Base-by-base conservation (phyloP, 2,797 vertebrate species). In the Bradypus variegatus region DNA sequence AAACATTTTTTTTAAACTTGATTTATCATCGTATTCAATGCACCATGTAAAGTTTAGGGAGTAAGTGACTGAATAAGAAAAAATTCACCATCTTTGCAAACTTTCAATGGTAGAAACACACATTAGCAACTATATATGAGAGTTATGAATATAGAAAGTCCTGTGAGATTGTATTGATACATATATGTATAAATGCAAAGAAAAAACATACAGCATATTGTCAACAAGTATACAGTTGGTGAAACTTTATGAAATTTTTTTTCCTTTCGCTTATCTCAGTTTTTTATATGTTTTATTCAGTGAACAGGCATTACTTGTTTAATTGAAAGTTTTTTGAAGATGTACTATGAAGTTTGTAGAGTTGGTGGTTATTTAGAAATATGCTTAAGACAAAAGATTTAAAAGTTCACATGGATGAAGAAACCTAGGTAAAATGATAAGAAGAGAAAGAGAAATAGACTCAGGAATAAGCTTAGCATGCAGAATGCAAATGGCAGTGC, bases 401-500 rank as follows among this genome's bases (percentile, higher is more conserved):
- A 50, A 85, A 89, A 73, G n/a, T 89, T 85, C 88, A 93, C 87
- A 85, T 31, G 70, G 12, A 72, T 84, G 76, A 80, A 95, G 62
- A 36, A 81, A 72, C 3, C 12, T 79, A 76, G 75, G 23, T 64
- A 86, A 91, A 85, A 84, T 58, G 50, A 58, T 45, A 77, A 88
- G 67, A 69, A 91, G 48, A 58, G 19, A 69, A 83, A 69, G 25
- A 91, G 31, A 76, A 78, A 85, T 90, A 48, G 62, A 88, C 19
- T 73, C 41, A 31, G 48, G 53, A 36, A n/a, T 82, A 41, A 82
- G 38, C 64, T 82, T 55, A 90, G 38, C 55, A 77, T 55, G 86
- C 16, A 83, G 48, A 60, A 80, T 45, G 16, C 31, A 19, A 80
- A 79, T 36, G 11, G n/a, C 41, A 90, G 76, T 80, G n/a, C 45